Evolutionary conservation across 1,140 invertebrate species (phyloP), one percentile per base, ranked within the genome.

Genomic region (Zophobas atratus): DNA sequence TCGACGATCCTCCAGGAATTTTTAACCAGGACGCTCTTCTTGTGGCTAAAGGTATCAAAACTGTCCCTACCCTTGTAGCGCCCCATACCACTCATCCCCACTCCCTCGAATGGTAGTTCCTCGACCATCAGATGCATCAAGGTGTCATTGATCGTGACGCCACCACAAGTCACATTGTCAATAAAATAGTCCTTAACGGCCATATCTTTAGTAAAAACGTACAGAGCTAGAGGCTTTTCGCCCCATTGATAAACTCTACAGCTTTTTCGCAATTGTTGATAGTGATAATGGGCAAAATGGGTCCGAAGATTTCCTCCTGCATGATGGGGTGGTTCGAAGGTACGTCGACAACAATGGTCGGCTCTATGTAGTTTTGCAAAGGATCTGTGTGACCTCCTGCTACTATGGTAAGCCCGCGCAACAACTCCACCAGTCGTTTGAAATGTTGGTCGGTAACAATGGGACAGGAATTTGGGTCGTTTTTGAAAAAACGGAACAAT

Each of bases 301-400:
- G 97, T 2, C 97, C 97, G 89, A 98, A 99, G 84, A 98, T 97
- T 88, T 97, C 97, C 78, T 98, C 95, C 81, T 94, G 90, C 96
- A 99, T 98, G 5, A 97, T 85, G 35, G 92, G 89, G 88, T 94
- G 93, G 1, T 86, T 87, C 0, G 87, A 84, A 75, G 91, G 91
- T 0, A 95, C 91, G 82, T 97, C 92, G 34, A 86, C 76, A 5
- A 98, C 77, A 79, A 98, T 90, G 1, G 96, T 98, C 0, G 96
- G 97, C 49, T 92, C 90, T 83, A 98, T 96, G 84, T 88, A 98
- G 57, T 88, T 90, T 56, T 97, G 93, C n/a, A 88, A 86, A 0
- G 92, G 85, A 88, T 98, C 93, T 49, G 85, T 88, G 41, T 93
- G 89, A 6, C 97, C 97, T 33, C 97, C 97, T 72, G 96, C 77